A percentile compares a stretch with the other conserved stretches of the same genome.
phyloP scores from a whole-genome alignment of 2,888 invertebrate genomes.

The Beris morrisii region DNA sequence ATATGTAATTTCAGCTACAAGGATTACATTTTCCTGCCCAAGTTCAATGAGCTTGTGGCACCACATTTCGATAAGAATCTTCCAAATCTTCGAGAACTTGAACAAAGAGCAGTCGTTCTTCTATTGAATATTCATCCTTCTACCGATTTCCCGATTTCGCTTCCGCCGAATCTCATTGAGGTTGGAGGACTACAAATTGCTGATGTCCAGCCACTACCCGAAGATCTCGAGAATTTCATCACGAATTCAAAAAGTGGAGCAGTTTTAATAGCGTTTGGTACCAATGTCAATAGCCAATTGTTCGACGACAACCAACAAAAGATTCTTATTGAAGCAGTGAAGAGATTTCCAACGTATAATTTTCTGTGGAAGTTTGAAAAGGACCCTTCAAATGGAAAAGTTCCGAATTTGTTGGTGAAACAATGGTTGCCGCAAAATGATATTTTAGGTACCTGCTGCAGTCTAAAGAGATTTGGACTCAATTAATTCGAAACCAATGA shows the following conservation, averaged over 20 bases:
- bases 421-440: slow-evolving; percentile 61
- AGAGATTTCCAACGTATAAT: slow-evolving; percentile 46
- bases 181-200: slow-evolving; percentile 52
- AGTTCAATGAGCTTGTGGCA: slow-evolving; percentile 41
- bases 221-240: slow-evolving; percentile 45
- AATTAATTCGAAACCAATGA: slow-evolving; percentile 6
- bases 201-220: slow-evolving; percentile 44
- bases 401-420: slow-evolving; percentile 51
- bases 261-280: slow-evolving; percentile 51
- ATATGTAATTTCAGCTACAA: slow-evolving; percentile 44
- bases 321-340: slow-evolving; percentile 41
- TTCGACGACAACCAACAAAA: slow-evolving; percentile 38
- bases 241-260: slow-evolving; percentile 47
- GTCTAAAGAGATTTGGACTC: not conserved
- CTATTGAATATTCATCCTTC: slow-evolving; percentile 50
- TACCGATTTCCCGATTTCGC: slow-evolving; percentile 47
- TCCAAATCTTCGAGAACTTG: slow-evolving; percentile 41
- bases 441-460: slow-evolving; percentile 54
- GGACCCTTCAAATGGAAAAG: slow-evolving; percentile 29
- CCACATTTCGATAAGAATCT: slow-evolving; percentile 39
- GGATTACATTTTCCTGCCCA: slow-evolving; percentile 39
- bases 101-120: slow-evolving; percentile 43
- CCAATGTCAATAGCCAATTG: slow-evolving; percentile 44
- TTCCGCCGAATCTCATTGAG: slow-evolving; percentile 51
- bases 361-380: slow-evolving; percentile 53